Percentiles rank a stretch among this genome's conserved stretches.
phyloP scores from a whole-genome alignment of 2,888 invertebrate genomes.

The Heliconius charithonia region DNA sequence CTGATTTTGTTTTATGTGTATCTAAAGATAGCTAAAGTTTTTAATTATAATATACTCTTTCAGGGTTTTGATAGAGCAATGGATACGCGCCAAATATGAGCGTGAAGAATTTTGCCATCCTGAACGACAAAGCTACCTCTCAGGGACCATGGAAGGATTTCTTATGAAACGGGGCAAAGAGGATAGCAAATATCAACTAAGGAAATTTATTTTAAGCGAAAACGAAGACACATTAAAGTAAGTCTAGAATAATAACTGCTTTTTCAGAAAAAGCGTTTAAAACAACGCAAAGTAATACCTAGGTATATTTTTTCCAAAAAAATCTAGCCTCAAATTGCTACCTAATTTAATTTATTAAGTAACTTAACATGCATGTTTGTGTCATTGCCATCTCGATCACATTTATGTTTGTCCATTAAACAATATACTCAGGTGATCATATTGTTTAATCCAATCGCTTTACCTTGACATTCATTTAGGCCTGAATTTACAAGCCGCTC shows the following conservation, averaged over 20 bases:
- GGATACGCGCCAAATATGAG: constrained; percentile 95
- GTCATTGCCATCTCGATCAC: constrained; percentile 33
- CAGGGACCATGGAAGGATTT: constrained; percentile 92
- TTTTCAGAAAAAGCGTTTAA: neutral
- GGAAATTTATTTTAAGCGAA: constrained; percentile 92
- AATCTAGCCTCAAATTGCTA: constrained; percentile 33
- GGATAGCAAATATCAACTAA: constrained; percentile 91
- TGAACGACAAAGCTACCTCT: constrained; percentile 90
- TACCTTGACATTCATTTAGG: constrained; percentile 40
- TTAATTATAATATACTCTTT: constrained; percentile 51
- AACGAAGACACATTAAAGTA: constrained; percentile 90
- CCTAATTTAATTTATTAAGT: neutral
- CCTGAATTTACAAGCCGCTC: too few relatives aligned
- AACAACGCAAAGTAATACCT: neutral
- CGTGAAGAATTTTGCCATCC: constrained; percentile 93
- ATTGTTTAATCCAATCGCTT: constrained; percentile 41
- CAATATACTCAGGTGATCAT: constrained; percentile 30
- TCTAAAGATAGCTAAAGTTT: neutral
- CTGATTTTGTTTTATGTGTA: neutral
- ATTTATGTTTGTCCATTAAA: constrained; percentile 35
- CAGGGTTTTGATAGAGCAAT: constrained; percentile 94
- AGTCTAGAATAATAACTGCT: constrained; percentile 53
- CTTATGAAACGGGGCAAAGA: constrained; percentile 95
- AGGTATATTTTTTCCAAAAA: neutral
- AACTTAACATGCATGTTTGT: constrained; percentile 40